These are phyloP conservation scores for Gadopsis marmoratus DNA, from an alignment of 2,797 vertebrate genomes.

Conservation along the genomic window DNA sequence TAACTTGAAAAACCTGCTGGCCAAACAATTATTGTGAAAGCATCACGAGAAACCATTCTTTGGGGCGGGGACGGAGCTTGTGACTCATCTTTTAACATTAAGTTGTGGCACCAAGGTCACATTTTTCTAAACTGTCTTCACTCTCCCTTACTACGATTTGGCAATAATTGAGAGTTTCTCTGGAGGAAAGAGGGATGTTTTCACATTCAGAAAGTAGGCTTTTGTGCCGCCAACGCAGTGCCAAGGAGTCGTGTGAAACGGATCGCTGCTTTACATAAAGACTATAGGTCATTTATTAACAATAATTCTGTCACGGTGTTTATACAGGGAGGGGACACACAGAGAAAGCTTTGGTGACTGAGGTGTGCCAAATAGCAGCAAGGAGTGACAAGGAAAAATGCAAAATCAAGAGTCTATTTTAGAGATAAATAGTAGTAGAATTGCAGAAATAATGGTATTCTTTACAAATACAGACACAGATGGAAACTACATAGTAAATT, in stretches of 20 bases:
- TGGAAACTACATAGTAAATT: background rate
- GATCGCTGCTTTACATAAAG: background rate
- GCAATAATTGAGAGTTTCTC: background rate
- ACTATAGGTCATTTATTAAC: slow-evolving; percentile 20
- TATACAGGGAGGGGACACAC: slow-evolving; percentile 49
- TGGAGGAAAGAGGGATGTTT: background rate
- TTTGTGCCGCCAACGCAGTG: background rate
- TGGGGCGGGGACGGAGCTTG: slow-evolving; percentile 26
- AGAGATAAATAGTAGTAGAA: background rate
- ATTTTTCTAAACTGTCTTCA: background rate
- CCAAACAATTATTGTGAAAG: slow-evolving; percentile 37
- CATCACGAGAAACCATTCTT: slow-evolving; percentile 45
- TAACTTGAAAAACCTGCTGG: slow-evolving; percentile 81
- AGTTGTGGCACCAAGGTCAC: background rate
- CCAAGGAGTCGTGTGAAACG: background rate
- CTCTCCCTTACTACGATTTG: background rate
- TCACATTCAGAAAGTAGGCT: background rate
- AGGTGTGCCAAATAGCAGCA: slow-evolving; percentile 29
- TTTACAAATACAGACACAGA: background rate
- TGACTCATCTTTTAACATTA: slow-evolving; percentile 47
- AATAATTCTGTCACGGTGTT: slow-evolving; percentile 24
- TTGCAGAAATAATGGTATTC: background rate
- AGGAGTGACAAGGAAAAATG: slow-evolving; percentile 12
- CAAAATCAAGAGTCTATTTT: background rate
- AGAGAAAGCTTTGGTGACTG: background rate